Evolutionary conservation across 2,113 vertebrate species (phyloP).

Genomic region (Ascaphus truei): DNA sequence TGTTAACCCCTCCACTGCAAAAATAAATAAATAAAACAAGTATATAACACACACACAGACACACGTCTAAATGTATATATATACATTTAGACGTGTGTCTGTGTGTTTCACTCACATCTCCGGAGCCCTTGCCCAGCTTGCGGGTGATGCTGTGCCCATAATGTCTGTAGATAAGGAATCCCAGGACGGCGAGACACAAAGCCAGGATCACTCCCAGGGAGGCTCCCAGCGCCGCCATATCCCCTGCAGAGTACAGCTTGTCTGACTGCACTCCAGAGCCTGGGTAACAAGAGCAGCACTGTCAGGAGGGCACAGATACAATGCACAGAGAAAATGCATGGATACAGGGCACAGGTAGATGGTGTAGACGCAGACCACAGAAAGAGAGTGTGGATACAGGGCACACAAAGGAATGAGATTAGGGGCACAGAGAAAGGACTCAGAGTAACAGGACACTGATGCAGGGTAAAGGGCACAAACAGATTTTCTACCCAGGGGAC

Average conservation of each 20-base stretch:
- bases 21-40: too few species aligned
- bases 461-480: background rate
- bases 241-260: conserved; percentile 41
- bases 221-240: conserved; percentile 75
- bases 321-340: too few species aligned
- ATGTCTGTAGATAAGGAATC: conserved; percentile 50
- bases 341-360: background rate
- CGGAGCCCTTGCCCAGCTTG: background rate
- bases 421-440: background rate
- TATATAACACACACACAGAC: too few species aligned
- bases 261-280: background rate
- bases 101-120: conserved; percentile 40
- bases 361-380: background rate
- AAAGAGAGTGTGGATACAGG: background rate
- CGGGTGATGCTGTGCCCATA: conserved; percentile 6
- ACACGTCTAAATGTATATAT: too few species aligned
- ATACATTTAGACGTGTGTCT: too few species aligned
- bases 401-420: background rate
- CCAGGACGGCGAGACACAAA: conserved; percentile 67
- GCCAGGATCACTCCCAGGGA: conserved; percentile 67
- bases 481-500: background rate
- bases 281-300: conserved; percentile 31
- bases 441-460: background rate
- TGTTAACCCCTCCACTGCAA: too few species aligned
- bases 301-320: background rate